phyloP scores from a whole-genome alignment of 2,113 vertebrate species.

The Uria lomvia region DNA sequence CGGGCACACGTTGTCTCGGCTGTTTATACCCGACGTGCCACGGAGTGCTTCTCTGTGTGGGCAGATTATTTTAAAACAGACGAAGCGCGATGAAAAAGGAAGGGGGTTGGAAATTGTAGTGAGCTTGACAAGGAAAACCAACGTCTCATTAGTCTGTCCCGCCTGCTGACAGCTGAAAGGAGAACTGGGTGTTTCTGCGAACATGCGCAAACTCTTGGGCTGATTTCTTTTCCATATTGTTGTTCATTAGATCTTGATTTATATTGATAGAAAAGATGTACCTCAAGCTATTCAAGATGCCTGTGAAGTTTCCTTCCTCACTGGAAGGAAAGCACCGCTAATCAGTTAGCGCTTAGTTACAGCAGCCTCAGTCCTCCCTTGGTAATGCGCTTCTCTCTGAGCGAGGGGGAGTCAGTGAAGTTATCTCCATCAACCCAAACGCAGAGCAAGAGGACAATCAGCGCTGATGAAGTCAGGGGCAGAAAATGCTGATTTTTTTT shows the following conservation, averaged over 20 bases:
- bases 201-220: background rate
- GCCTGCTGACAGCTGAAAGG: background rate
- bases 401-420: background rate
- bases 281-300: background rate
- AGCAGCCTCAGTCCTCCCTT: background rate
- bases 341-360: background rate
- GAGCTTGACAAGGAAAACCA: background rate
- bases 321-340: background rate
- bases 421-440: background rate
- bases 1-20: background rate
- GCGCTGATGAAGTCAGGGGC: background rate
- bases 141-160: background rate
- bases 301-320: background rate
- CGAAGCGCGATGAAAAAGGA: background rate
- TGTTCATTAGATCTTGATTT: background rate
- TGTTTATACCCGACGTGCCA: background rate
- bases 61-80: background rate
- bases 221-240: background rate
- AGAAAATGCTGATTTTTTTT: background rate
- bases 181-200: background rate
- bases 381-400: background rate
- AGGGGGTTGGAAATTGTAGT: background rate
- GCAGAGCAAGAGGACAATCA: background rate
- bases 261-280: background rate
- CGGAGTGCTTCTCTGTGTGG: background rate